Base-by-base conservation (phyloP, 2,113 vertebrate genomes). In the Silurus meridionalis region DNA sequence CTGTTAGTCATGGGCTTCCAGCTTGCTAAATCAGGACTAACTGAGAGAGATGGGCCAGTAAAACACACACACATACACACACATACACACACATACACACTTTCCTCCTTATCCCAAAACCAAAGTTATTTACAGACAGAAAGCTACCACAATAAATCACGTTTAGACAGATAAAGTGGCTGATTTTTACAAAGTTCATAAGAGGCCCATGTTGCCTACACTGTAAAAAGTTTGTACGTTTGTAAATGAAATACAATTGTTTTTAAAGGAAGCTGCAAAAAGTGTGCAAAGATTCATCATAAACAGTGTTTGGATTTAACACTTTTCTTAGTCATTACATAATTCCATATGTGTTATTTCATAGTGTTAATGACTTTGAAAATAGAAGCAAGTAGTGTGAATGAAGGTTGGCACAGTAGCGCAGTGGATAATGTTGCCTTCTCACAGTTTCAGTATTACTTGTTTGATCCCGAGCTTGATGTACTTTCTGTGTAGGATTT, bases 1-100 rank as follows among this genome's bases (percentile, higher is more conserved):
- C 78, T 80, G 89, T 89, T 87, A 87, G 89, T 90, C 89, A 90
- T 78, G 77, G 86, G 58, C 87, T 87, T 89, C 66, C 85, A 84
- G 71, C 81, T 85, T 85, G 83, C 67, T 87, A 89, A 87, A 86
- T 85, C 88, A 87, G 80, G 64, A 78, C 83, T 64, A 82, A 72
- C 58, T 86, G 83, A 87, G 85, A 86, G 83, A 87, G 21, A 75
- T 78, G 69, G 67, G 85, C 86, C 77, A 80, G 80, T 83, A 52
- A 83, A 48, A 77, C 69, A 84, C 61, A 87, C 72, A 8, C 48
- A 53, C 60, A 67, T 61, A 66, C 46, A 52, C 61, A 66, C 57
- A 82, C 37, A 64, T 60, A 61, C 80, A 63, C 58, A 61, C 57
- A 79, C 53, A 80, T 87, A 90, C 82, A 83, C 87, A 83, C 88